Percentiles rank a stretch among this genome's conserved stretches.
Conservation (phyloP, 2,888 invertebrate species). For the Pyrochroa serraticornis region DNA sequence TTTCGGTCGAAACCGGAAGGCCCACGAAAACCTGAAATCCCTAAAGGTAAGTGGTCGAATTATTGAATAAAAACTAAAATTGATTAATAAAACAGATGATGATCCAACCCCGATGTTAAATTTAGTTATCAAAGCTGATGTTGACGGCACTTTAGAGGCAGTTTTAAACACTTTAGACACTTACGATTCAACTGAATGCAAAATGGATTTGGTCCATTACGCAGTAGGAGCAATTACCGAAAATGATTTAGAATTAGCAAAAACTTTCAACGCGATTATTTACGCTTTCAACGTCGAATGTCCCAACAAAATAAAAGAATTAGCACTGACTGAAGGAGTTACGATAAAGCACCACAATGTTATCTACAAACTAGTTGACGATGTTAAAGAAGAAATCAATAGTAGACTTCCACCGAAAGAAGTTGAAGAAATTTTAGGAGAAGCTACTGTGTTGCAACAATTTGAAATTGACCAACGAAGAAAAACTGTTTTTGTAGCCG, state of each 20-base stretch:
- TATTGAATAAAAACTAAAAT: background rate
- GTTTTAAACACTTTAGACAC: conserved; percentile 89
- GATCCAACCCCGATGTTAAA: conserved; percentile 51
- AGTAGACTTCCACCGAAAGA: conserved; percentile 71
- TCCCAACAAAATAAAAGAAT: conserved; percentile 57
- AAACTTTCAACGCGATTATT: conserved; percentile 76
- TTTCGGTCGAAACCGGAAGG: conserved; percentile 63
- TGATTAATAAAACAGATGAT: conserved; percentile 34
- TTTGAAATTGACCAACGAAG: conserved; percentile 81
- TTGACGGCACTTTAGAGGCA: conserved; percentile 95
- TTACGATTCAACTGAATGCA: conserved; percentile 79
- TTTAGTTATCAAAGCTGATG: conserved; percentile 76
- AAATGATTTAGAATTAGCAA: conserved; percentile 82
- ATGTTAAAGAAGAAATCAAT: conserved; percentile 81
- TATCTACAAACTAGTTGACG: conserved; percentile 92
- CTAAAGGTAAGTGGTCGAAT: conserved; percentile 36
- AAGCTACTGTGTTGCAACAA: conserved; percentile 83
- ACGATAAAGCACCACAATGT: conserved; percentile 78
- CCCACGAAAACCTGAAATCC: conserved; percentile 65
- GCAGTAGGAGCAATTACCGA: conserved; percentile 88
- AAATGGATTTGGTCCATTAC: conserved; percentile 84
- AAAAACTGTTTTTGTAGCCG: conserved; percentile 85
- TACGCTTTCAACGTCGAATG: conserved; percentile 87
- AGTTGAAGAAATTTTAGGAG: conserved; percentile 79
- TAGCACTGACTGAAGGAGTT: conserved; percentile 64